phyloP scores from a whole-genome alignment of 2,888 invertebrate species.

The Ernsta delagoae region DNA sequence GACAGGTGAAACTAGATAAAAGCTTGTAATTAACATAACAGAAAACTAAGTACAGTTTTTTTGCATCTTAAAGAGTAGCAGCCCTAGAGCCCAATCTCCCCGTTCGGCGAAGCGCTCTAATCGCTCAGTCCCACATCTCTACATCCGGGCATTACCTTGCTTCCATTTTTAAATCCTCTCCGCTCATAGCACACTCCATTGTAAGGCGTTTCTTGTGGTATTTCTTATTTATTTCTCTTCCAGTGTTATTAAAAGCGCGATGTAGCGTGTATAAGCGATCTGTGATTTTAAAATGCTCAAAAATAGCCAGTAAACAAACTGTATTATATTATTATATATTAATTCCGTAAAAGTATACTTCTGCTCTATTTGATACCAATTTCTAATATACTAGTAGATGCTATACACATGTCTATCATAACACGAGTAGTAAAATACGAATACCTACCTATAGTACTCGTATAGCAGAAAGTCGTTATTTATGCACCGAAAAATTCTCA shows the following conservation, averaged over 20 bases:
- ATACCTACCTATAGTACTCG: too few relatives aligned
- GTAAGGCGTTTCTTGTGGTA: constrained; percentile 5
- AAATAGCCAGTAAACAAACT: neutral
- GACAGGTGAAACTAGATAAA: too few relatives aligned
- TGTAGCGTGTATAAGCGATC: neutral
- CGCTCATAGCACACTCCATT: constrained; percentile 23
- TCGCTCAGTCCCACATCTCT: constrained; percentile 29
- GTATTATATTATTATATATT: too few relatives aligned
- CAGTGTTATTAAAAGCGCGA: neutral
- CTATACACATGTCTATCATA: neutral
- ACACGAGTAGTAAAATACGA: constrained; percentile 1
- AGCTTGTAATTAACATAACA: too few relatives aligned
- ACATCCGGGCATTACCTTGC: constrained; percentile 10
- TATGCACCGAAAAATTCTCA: constrained; percentile 18
- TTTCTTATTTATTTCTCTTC: neutral
- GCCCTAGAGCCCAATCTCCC: constrained; percentile 22
- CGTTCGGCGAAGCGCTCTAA: constrained; percentile 25
- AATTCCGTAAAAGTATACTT: too few relatives aligned
- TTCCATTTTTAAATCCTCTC: constrained; percentile 32
- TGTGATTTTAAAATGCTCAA: neutral
- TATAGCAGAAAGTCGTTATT: constrained; percentile 17
- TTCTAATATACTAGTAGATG: neutral
- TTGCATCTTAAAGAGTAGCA: neutral
- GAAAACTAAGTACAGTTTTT: too few relatives aligned
- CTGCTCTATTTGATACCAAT: neutral